Conservation (phyloP, 2,888 invertebrate species). For the Platycheirus albimanus region DNA sequence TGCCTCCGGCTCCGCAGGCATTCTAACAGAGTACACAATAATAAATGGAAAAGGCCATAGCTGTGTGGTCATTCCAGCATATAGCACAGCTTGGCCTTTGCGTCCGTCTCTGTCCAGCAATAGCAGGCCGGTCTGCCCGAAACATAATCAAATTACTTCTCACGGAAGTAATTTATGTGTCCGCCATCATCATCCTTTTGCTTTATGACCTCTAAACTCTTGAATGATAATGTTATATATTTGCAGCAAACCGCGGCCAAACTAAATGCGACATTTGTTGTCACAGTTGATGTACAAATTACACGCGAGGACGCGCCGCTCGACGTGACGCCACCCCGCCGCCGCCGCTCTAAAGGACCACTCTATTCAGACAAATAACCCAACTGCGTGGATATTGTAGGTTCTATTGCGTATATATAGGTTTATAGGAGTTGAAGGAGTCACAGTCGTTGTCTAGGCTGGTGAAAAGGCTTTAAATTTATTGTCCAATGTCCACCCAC, state of each 20-base stretch:
- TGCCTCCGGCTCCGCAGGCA: background rate
- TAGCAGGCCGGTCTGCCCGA: constrained; percentile 30
- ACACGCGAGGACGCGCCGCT: constrained; percentile 45
- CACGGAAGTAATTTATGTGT: constrained; percentile 70
- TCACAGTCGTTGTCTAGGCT: constrained; percentile 29
- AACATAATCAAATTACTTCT: constrained; percentile 68
- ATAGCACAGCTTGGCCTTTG: background rate
- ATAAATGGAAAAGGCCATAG: constrained; percentile 15
- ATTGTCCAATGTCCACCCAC: constrained; percentile 55
- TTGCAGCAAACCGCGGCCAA: constrained; percentile 2
- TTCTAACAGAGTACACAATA: no score
- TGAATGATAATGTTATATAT: constrained; percentile 25
- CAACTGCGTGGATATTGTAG: no score
- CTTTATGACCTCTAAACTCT: constrained; percentile 59
- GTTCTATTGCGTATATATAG: constrained; percentile 38
- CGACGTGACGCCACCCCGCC: no score
- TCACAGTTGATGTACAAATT: constrained; percentile 45
- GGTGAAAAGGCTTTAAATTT: constrained; percentile 57
- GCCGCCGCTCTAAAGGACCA: no score
- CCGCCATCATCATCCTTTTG: constrained; percentile 45
- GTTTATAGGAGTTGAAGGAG: background rate
- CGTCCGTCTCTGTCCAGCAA: background rate
- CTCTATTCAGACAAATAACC: no score
- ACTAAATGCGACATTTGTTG: constrained; percentile 15
- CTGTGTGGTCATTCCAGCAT: background rate